Conservation (phyloP, 2,113 vertebrate species). For the Psammodynastes pulverulentus region DNA sequence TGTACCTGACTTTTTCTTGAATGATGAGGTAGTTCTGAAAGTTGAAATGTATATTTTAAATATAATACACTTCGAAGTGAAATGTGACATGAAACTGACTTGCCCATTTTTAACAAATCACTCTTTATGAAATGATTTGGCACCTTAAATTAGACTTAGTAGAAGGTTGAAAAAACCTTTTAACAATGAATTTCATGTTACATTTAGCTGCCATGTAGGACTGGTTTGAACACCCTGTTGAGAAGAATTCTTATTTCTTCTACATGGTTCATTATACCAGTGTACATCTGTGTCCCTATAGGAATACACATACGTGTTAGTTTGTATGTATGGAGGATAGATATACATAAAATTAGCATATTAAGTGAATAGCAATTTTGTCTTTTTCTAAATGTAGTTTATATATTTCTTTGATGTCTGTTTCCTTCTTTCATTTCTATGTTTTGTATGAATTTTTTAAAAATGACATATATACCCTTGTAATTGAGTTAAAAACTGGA, state of each 20-base stretch:
- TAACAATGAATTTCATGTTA: neutral
- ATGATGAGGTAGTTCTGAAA: neutral
- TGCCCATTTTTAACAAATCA: slow-evolving; percentile 19
- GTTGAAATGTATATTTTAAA: slow-evolving; percentile 29
- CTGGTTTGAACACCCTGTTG: neutral
- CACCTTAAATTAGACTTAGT: slow-evolving; percentile 21
- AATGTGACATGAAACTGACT: slow-evolving; percentile 12
- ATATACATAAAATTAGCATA: no score
- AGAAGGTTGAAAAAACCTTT: slow-evolving; percentile 19
- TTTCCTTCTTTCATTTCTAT: neutral
- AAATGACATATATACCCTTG: neutral
- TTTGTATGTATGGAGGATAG: neutral
- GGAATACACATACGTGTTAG: neutral
- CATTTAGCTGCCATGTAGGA: neutral
- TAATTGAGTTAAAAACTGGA: neutral
- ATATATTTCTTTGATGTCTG: neutral
- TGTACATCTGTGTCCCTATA: neutral
- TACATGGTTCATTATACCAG: neutral
- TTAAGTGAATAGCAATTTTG: neutral
- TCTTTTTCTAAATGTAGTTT: neutral
- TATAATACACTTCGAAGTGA: neutral
- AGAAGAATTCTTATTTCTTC: slow-evolving; percentile 7
- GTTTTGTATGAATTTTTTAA: neutral
- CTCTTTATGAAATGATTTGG: slow-evolving; percentile 18
- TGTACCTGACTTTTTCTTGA: neutral